These are phyloP conservation scores for Trypoxylon attenuatum DNA, from an alignment of 2,888 invertebrate species.

Conservation along the genomic window DNA sequence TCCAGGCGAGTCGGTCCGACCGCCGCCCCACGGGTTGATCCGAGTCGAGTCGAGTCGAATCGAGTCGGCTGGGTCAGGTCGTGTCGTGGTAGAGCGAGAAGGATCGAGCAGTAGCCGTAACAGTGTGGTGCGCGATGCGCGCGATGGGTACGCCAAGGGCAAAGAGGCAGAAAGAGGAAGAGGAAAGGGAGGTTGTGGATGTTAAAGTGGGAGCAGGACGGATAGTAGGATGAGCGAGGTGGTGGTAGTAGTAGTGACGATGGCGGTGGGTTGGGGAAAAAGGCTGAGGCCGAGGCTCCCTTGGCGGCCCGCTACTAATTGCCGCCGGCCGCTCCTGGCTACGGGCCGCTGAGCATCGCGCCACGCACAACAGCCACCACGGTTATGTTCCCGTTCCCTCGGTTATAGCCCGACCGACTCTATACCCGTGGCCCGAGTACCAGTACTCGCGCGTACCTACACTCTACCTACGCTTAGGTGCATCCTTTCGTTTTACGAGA, in stretches of 20 bases:
- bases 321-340: slow-evolving; percentile 72
- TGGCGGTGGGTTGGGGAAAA: slow-evolving; percentile 55
- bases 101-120: slow-evolving; percentile 14
- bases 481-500: slow-evolving; percentile 10
- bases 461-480: slow-evolving; percentile 3
- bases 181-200: slow-evolving; percentile 40
- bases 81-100: slow-evolving; percentile 8
- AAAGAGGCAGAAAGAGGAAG: slow-evolving; percentile 55
- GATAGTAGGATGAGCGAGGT: slow-evolving; percentile 43
- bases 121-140: slow-evolving; percentile 31
- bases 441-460: slow-evolving; percentile 17
- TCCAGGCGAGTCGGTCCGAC: slow-evolving; percentile 9
- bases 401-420: slow-evolving; percentile 24
- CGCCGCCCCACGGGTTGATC: slow-evolving; percentile 8
- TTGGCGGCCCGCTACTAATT: slow-evolving; percentile 72
- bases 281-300: slow-evolving; percentile 66
- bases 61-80: background rate
- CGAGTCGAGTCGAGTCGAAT: slow-evolving; percentile 2
- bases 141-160: slow-evolving; percentile 52
- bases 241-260: background rate
- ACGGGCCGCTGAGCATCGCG: slow-evolving; percentile 71
- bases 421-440: too few species aligned
- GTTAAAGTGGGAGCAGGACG: slow-evolving; percentile 31
- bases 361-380: slow-evolving; percentile 64
- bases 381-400: slow-evolving; percentile 56